Evolutionary conservation across 2,888 invertebrate genomes (phyloP).

Genomic region (Sphecodes monilicornis): DNA sequence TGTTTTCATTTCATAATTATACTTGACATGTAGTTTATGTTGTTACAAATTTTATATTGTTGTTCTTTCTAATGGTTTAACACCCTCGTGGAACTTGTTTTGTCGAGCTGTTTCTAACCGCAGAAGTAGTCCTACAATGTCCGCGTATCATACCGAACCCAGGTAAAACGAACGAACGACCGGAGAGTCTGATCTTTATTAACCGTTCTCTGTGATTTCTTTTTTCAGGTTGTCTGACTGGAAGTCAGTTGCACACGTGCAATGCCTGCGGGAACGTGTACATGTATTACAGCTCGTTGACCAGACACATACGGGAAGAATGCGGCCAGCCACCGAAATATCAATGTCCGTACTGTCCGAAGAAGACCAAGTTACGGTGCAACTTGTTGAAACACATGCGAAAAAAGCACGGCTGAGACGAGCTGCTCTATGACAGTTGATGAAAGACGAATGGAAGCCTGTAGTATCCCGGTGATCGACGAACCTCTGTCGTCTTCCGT

Average conservation of each 20-base stretch:
- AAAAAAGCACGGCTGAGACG: constrained; percentile 69
- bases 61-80: not conserved
- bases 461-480: not conserved
- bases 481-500: not conserved
- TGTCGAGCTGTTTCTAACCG: not conserved
- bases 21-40: too few relatives aligned
- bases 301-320: constrained; percentile 79
- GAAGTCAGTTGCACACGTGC: constrained; percentile 70
- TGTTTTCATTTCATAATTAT: too few relatives aligned
- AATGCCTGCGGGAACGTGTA: constrained; percentile 78
- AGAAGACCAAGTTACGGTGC: constrained; percentile 80
- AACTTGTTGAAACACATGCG: constrained; percentile 82
- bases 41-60: too few relatives aligned
- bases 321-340: constrained; percentile 81
- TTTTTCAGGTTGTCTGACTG: constrained; percentile 73
- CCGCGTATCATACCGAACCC: not conserved
- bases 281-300: constrained; percentile 78
- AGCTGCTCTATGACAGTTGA: not conserved
- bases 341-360: constrained; percentile 81
- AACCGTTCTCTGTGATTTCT: constrained; percentile 64
- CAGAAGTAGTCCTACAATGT: not conserved
- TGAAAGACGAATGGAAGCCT: not conserved
- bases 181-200: constrained; percentile 41
- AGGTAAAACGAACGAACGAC: constrained; percentile 15
- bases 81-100: not conserved